phyloP scores from a whole-genome alignment of 1,140 invertebrate genomes.

The Drosophila repletoides region DNA sequence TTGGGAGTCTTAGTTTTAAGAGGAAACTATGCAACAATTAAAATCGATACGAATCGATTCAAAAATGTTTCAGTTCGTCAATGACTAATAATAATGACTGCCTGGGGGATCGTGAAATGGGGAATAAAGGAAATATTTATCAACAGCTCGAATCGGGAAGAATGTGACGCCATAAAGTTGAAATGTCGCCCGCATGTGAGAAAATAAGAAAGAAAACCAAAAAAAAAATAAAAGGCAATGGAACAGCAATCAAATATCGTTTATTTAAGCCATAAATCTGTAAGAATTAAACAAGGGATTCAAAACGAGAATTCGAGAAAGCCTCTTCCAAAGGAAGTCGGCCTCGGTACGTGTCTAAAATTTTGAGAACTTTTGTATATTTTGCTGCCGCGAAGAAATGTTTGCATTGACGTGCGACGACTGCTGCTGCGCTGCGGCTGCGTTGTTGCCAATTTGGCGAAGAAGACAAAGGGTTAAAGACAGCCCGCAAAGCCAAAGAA shows the following conservation, averaged over 20 bases:
- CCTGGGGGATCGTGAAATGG: too few species aligned
- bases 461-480: conserved; percentile 29
- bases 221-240: conserved; percentile 43
- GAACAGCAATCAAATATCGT: conserved; percentile 69
- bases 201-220: conserved; percentile 19
- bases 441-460: conserved; percentile 21
- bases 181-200: conserved; percentile 56
- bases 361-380: conserved; percentile 48
- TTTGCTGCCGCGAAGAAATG: not conserved
- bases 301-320: not conserved
- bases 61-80: too few species aligned
- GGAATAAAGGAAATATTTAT: conserved; percentile 6
- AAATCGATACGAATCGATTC: too few species aligned
- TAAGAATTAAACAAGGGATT: conserved; percentile 46
- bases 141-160: conserved; percentile 10
- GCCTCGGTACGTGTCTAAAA: conserved; percentile 62
- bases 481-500: conserved; percentile 32
- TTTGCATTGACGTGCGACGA: conserved; percentile 61
- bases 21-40: too few species aligned
- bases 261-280: conserved; percentile 77
- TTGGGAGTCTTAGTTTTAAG: too few species aligned
- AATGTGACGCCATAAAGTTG: conserved; percentile 18
- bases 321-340: conserved; percentile 45
- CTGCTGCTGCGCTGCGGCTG: too few species aligned
- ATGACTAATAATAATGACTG: too few species aligned